Percentiles rank a stretch among this genome's conserved stretches.
phyloP scores from a whole-genome alignment of 2,797 vertebrate species.

The Megaceryle alcyon region DNA sequence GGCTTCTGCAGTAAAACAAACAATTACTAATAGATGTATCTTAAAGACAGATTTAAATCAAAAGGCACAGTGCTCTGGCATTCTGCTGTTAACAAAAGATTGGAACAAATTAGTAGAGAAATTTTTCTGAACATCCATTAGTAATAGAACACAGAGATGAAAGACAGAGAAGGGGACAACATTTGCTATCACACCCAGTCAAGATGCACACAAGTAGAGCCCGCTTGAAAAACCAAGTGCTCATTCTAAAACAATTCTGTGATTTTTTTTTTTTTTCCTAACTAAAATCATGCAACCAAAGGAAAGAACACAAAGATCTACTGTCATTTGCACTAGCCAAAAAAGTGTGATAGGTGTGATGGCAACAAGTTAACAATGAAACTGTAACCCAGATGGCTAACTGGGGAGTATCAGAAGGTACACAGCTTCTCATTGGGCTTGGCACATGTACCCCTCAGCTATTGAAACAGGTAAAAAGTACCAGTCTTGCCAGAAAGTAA shows the following conservation, averaged over 20 bases:
- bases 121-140: neutral
- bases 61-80: neutral
- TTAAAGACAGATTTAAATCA: slow-evolving; percentile 38
- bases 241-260: slow-evolving; percentile 34
- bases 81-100: slow-evolving; percentile 19
- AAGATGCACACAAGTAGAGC: neutral
- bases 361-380: neutral
- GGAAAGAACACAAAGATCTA: slow-evolving; percentile 27
- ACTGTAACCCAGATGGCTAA: neutral
- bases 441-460: neutral
- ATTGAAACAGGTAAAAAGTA: neutral
- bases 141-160: neutral
- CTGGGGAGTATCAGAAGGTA: neutral
- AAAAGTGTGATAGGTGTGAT: neutral
- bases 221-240: slow-evolving; percentile 13
- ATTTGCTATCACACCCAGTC: neutral
- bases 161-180: neutral
- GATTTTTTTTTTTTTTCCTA: neutral
- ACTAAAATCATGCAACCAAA: neutral
- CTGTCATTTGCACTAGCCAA: neutral
- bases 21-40: slow-evolving; percentile 57
- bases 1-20: slow-evolving; percentile 59
- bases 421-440: neutral
- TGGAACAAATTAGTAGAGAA: neutral
- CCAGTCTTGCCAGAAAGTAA: neutral